phyloP scores from a whole-genome alignment of 92 coral and sea anemone genomes.

The Umimayanthus kanabou region DNA sequence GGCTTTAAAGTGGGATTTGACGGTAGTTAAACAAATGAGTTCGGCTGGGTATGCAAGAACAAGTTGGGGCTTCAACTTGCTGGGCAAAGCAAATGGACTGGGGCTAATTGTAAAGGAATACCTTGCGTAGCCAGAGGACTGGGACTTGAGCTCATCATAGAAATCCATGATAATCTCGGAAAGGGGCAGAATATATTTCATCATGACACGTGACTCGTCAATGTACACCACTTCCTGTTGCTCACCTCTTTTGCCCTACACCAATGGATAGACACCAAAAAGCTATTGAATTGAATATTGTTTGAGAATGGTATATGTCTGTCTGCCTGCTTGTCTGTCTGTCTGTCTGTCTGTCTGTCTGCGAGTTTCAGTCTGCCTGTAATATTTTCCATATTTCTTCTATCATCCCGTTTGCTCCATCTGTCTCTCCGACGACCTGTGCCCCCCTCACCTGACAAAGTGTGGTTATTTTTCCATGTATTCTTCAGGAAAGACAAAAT shows the following conservation, averaged over 20 bases:
- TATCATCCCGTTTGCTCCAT: background rate
- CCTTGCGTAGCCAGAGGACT: conserved; percentile 98
- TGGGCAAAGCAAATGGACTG: background rate
- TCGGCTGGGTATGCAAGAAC: too few relatives aligned
- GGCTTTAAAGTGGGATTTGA: too few relatives aligned
- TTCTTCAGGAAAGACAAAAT: conserved; percentile 75
- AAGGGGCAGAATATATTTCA: conserved; percentile 87
- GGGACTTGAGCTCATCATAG: conserved; percentile 90
- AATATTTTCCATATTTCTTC: background rate
- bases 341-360: background rate
- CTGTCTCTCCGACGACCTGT: background rate
- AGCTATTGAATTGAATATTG: too few relatives aligned
- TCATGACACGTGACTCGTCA: conserved; percentile 92
- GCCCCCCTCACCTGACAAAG: conserved; percentile 76
- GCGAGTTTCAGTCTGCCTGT: background rate
- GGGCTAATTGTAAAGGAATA: background rate
- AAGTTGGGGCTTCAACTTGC: background rate
- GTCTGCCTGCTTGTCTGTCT: background rate
- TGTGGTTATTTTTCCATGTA: conserved; percentile 84
- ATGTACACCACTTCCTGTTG: conserved; percentile 87
- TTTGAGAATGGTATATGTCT: background rate
- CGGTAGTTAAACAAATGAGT: too few relatives aligned
- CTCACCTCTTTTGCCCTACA: conserved; percentile 81
- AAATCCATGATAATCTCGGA: conserved; percentile 90
- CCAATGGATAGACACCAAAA: background rate